These are phyloP conservation scores for Marasmarcha lunaedactyla DNA, from an alignment of 2,888 invertebrate genomes.

Conservation along the genomic window DNA sequence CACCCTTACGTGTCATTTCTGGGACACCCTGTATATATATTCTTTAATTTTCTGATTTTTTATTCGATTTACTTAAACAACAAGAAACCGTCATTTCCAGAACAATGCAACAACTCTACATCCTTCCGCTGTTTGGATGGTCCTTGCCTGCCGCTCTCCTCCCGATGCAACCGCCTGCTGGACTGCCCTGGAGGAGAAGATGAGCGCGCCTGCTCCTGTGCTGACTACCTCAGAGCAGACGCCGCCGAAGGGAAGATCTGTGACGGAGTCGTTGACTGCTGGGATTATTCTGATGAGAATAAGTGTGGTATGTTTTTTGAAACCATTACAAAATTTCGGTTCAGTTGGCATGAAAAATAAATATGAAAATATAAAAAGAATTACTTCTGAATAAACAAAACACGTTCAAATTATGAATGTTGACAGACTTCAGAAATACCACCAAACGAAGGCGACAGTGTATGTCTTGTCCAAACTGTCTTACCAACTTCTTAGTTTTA, in stretches of 20 bases:
- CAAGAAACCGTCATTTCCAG: no score
- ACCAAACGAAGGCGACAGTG: no score
- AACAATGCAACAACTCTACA: slow-evolving; percentile 56
- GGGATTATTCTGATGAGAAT: slow-evolving; percentile 84
- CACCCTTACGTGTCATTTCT: no score
- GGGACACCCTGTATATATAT: no score
- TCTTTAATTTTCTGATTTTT: no score
- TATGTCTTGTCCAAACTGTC: no score
- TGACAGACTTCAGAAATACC: no score
- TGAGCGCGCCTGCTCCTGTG: slow-evolving; percentile 79
- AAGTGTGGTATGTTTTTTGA: slow-evolving; percentile 84
- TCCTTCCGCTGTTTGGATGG: slow-evolving; percentile 73
- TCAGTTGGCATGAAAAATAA: neutral
- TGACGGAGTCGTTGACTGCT: slow-evolving; percentile 83
- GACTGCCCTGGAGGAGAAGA: slow-evolving; percentile 80
- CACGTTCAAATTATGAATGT: no score
- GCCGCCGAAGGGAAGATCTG: slow-evolving; percentile 80
- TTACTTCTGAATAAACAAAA: no score
- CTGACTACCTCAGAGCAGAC: slow-evolving; percentile 79
- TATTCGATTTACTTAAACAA: no score
- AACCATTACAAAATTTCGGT: slow-evolving; percentile 17
- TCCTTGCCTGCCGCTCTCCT: slow-evolving; percentile 73
- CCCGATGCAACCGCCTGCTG: slow-evolving; percentile 77
- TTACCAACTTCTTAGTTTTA: no score
- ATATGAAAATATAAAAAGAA: neutral